Conservation (phyloP, 2,888 invertebrate species). For the Agrotis clavis region DNA sequence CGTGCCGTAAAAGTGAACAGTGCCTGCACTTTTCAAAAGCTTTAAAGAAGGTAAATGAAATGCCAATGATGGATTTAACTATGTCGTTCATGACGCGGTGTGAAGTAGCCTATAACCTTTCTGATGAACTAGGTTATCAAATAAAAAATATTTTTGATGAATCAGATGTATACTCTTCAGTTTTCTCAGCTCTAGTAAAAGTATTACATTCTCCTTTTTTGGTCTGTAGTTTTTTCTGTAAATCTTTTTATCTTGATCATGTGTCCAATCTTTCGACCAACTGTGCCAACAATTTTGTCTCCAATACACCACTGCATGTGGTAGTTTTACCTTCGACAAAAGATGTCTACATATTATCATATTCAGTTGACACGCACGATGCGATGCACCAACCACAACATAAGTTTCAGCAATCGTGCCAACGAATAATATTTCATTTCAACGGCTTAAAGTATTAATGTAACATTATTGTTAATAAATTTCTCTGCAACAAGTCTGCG, state of each 20-base stretch:
- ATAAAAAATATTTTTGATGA: neutral
- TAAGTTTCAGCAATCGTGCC: constrained; percentile 73
- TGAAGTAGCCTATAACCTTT: neutral
- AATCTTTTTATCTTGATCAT: neutral
- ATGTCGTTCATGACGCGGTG: neutral
- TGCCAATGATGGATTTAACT: neutral
- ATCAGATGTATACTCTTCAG: no score
- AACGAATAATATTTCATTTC: constrained; percentile 80
- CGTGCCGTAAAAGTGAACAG: constrained; percentile 17
- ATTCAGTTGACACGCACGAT: constrained; percentile 12
- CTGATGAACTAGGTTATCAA: neutral
- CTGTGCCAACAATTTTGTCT: neutral
- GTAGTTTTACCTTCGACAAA: constrained; percentile 11
- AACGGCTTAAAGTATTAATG: constrained; percentile 69
- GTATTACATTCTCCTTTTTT: neutral
- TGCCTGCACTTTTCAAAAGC: neutral
- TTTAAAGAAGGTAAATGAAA: constrained; percentile 2
- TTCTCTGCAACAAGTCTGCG: constrained; percentile 64
- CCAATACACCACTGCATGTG: neutral
- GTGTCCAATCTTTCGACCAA: neutral
- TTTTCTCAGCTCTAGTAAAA: neutral
- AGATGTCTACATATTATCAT: neutral
- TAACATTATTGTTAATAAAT: constrained; percentile 73
- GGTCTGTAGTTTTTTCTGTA: neutral
- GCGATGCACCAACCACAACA: constrained; percentile 19